phyloP scores from a whole-genome alignment of 2,888 invertebrate genomes.

The Aphodius granarius region DNA sequence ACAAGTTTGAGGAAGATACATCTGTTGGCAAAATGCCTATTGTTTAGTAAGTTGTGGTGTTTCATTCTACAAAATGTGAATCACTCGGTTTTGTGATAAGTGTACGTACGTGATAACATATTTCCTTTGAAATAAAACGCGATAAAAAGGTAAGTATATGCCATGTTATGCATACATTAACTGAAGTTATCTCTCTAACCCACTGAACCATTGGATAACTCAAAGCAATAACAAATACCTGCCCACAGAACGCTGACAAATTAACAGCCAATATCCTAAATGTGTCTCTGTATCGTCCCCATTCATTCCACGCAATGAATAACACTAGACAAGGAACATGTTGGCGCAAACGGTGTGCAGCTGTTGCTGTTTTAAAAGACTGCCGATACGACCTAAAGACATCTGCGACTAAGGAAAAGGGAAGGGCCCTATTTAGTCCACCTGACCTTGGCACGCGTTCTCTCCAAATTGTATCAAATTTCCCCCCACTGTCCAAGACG shows the following conservation, averaged over 20 bases:
- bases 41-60: background rate
- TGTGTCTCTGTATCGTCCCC: background rate
- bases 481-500: background rate
- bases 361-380: background rate
- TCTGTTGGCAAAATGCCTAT: background rate
- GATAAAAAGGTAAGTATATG: too few species aligned
- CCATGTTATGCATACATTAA: too few species aligned
- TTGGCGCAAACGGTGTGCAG: background rate
- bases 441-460: background rate
- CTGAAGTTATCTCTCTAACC: too few species aligned
- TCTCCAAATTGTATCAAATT: background rate
- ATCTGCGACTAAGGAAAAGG: background rate
- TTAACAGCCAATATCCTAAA: background rate
- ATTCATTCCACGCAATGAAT: background rate
- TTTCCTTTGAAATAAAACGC: too few species aligned
- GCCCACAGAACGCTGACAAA: background rate
- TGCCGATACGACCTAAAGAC: background rate
- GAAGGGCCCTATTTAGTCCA: background rate
- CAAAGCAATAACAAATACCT: background rate
- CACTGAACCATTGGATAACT: too few species aligned
- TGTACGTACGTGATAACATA: too few species aligned
- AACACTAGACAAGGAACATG: background rate
- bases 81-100: too few species aligned
- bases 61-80: too few species aligned
- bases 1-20: background rate